Conservation (phyloP, 2,888 invertebrate genomes). For the Stramonita haemastoma region DNA sequence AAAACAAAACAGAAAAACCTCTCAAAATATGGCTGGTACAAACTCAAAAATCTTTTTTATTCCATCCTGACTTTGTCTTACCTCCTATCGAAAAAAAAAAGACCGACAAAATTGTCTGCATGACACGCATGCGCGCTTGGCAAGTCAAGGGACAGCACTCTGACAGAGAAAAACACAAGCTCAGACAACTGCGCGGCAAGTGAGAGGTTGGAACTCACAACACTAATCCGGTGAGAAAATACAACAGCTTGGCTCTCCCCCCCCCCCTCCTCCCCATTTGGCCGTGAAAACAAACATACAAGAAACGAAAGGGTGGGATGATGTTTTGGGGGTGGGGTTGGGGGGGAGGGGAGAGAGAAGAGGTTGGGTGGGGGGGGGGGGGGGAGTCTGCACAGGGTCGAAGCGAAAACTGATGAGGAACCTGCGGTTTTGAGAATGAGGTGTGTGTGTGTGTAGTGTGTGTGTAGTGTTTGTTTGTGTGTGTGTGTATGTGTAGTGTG, state of each 20-base stretch:
- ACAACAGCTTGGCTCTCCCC: slow-evolving; percentile 29
- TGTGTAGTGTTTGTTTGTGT: no score
- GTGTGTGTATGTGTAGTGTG: no score
- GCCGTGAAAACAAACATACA: slow-evolving; percentile 43
- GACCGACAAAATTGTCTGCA: not conserved
- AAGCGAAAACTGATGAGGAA: no score
- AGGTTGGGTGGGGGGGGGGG: no score
- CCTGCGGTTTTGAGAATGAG: no score
- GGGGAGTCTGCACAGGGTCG: no score
- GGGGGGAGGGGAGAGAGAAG: no score
- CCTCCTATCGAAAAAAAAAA: not conserved
- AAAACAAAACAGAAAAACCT: no score
- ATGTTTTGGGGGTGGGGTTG: no score
- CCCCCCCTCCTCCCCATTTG: slow-evolving; percentile 37
- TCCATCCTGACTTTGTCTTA: not conserved
- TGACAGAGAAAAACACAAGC: slow-evolving; percentile 41
- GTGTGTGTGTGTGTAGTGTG: no score
- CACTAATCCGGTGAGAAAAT: slow-evolving; percentile 43
- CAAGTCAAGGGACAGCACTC: slow-evolving; percentile 38
- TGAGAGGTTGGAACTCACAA: slow-evolving; percentile 42
- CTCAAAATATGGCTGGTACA: no score
- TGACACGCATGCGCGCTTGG: slow-evolving; percentile 32
- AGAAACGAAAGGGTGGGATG: not conserved
- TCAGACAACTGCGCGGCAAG: slow-evolving; percentile 2
- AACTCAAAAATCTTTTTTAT: not conserved